Conservation (phyloP, 2,888 invertebrate species). For the Caenorhabditis wallacei region DNA sequence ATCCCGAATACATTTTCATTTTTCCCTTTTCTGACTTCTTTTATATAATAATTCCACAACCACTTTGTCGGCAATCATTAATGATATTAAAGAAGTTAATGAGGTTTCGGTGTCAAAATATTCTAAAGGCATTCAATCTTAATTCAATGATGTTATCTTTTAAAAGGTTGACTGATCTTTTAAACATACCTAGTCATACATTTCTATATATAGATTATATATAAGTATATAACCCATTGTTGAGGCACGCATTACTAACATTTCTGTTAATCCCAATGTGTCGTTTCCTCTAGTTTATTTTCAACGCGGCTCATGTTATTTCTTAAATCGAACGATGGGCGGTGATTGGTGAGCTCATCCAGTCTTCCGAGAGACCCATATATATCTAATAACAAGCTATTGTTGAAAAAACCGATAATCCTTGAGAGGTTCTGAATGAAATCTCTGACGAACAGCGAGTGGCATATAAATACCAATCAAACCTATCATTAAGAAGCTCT, state of each 20-base stretch:
- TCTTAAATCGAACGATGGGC: constrained; percentile 2
- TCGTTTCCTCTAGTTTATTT: neutral
- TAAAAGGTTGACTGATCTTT: neutral
- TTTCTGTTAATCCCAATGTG: neutral
- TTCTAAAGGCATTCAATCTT: neutral
- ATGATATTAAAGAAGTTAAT: no score
- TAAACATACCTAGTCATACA: neutral
- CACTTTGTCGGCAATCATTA: no score
- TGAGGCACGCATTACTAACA: neutral
- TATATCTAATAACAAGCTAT: constrained; percentile 48
- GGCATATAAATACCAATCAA: constrained; percentile 46
- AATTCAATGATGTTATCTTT: no score
- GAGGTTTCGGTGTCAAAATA: no score
- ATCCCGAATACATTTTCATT: no score
- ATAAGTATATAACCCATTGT: neutral
- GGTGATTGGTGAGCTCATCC: neutral
- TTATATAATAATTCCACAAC: no score
- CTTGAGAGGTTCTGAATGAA: constrained; percentile 13
- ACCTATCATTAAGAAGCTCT: constrained; percentile 36
- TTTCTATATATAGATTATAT: neutral
- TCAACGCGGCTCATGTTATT: constrained; percentile 10
- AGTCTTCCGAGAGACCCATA: neutral
- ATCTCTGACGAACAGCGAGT: constrained; percentile 34
- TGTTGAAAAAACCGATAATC: constrained; percentile 54
- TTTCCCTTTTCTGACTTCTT: no score